phyloP scores from a whole-genome alignment of 35 echinoderm and acorn worm genomes.

The Heliocidaris erythrogramma region DNA sequence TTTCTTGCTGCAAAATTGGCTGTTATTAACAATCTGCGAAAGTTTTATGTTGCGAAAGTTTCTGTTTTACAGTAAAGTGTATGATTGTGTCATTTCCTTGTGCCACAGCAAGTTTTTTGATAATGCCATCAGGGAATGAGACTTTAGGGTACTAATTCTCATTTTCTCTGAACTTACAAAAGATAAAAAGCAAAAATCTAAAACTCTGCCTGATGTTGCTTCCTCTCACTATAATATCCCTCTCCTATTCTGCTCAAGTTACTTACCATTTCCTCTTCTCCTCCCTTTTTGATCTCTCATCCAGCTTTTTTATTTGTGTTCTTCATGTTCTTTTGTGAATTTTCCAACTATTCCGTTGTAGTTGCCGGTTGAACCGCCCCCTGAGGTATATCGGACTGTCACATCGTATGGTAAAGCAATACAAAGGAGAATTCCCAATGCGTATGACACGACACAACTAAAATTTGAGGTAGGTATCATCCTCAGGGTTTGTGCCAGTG shows the following conservation, averaged over 20 bases:
- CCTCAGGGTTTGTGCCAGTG: no score
- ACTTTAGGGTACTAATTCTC: no score
- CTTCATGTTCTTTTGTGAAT: background rate
- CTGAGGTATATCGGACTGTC: slow-evolving; percentile 52
- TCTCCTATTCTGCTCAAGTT: background rate
- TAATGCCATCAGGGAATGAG: no score
- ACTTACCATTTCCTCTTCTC: background rate
- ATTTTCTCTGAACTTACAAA: no score
- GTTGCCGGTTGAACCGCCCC: slow-evolving; percentile 32
- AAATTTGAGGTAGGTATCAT: slow-evolving; percentile 62
- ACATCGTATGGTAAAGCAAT: slow-evolving; percentile 53
- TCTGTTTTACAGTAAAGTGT: no score
- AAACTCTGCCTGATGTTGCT: background rate
- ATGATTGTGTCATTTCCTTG: no score
- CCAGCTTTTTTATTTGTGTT: background rate
- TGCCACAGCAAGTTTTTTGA: no score
- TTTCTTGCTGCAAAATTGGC: no score
- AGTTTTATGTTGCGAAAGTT: no score
- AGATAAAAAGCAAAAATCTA: no score
- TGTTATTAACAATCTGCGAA: no score
- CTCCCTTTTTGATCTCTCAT: background rate
- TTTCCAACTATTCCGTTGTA: background rate
- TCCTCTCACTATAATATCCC: background rate
- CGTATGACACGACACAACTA: slow-evolving; percentile 78
- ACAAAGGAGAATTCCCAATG: slow-evolving; percentile 66